Base-by-base conservation (phyloP, 2,113 vertebrate genomes). In the Urocynchramus pylzowi region DNA sequence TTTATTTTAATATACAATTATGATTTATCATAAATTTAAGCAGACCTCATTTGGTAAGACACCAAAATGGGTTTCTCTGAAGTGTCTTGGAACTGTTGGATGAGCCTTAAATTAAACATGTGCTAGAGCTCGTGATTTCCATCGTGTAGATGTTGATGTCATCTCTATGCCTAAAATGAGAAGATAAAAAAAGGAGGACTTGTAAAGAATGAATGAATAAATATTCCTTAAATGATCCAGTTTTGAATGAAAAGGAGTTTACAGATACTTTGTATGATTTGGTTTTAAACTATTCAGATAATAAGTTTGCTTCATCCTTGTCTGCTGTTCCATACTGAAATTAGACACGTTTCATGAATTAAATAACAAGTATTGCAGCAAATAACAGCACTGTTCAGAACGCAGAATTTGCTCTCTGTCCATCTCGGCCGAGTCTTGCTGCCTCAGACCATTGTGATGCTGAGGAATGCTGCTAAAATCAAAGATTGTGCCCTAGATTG, bases 31-130 rank as follows among this genome's bases (percentile, higher is more conserved):
- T 80, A 65, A 71, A 76, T 90, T 79, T n/a, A 76, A 82, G 28
- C 70, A 77, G 84, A 68, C 67, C 37, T 91, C 0, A 0, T 85
- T 95, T 85, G 59, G 39, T 84, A 78, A 78, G 71, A 35, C 56
- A 69, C 24, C 30, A 70, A 86, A 94, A 89, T 80, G 39, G 28
- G 7, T 84, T 88, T 91, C 82, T 96, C 91, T 54, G 49, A 93
- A 89, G 50, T 91, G 61, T 95, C 90, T 96, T 94, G 57, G 54
- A 90, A 52, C 80, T 82, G 69, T 75, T 92, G 64, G 89, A 93
- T 93, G 74, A 84, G 47, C 47, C 76, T 95, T 94, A 91, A 95
- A 95, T 95, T 91, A 97, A 96, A 76, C 80, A 75, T 91, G 73
- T 91, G 73, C 84, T 78, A 33, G 54, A 93, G 78, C 90, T 96